These are phyloP conservation scores for Drosophila neocordata DNA, from an alignment of 1,140 invertebrate genomes.

Conservation along the genomic window DNA sequence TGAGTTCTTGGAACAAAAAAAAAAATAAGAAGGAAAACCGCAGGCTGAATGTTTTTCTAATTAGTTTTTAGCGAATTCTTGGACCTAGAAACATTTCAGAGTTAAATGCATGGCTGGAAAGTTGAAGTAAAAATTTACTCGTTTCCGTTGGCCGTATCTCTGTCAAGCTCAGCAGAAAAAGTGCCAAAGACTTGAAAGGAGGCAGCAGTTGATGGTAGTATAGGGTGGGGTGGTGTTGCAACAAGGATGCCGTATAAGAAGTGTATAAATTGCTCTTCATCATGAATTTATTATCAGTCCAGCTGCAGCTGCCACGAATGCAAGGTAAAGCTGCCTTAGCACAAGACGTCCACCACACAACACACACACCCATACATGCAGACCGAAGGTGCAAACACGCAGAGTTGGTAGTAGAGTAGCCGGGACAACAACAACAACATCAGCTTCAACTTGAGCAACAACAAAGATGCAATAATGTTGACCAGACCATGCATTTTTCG, in stretches of 20 bases:
- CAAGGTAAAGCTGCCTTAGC: conserved; percentile 67
- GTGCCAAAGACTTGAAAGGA: conserved; percentile 11
- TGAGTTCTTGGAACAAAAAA: no score
- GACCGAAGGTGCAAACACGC: conserved; percentile 36
- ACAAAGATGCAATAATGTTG: conserved; percentile 43
- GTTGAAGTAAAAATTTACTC: conserved; percentile 20
- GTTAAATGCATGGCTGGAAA: conserved; percentile 55
- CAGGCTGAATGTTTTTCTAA: conserved; percentile 48
- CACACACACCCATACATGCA: conserved; percentile 28
- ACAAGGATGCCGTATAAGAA: conserved; percentile 61
- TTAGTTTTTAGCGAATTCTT: conserved; percentile 60
- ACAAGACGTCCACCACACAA: conserved; percentile 58
- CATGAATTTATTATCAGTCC: conserved; percentile 79
- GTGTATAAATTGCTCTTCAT: conserved; percentile 80
- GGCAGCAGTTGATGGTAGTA: neutral
- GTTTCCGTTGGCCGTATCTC: conserved; percentile 40
- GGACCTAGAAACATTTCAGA: conserved; percentile 61
- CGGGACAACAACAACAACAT: conserved; percentile 14
- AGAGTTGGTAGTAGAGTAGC: conserved; percentile 23
- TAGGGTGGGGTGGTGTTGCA: neutral
- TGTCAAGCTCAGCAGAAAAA: conserved; percentile 60
- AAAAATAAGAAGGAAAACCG: neutral
- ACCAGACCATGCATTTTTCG: conserved; percentile 71
- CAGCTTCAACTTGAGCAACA: conserved; percentile 14
- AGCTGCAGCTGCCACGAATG: conserved; percentile 73